Base-by-base conservation (phyloP, 1,140 invertebrate genomes). In the Rhynchophorus ferrugineus region DNA sequence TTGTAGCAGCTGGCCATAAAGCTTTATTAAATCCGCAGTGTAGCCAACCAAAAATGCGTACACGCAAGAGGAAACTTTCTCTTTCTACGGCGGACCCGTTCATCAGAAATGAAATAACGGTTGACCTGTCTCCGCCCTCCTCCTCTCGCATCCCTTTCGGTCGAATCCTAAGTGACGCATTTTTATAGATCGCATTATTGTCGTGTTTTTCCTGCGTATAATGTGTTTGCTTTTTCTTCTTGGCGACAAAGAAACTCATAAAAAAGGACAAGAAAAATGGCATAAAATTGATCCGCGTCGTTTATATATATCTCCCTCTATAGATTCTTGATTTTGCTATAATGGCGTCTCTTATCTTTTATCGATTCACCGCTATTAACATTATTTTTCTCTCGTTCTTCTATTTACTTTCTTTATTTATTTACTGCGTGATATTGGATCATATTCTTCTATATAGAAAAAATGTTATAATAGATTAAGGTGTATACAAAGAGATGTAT, bases 41-140 rank as follows among this genome's bases (percentile, higher is more conserved):
- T 13, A 44, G 42, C 42, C 11, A 11, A 24, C 8, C 42, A 24
- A 7, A n/a, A 44, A 44, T 20, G 21, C 42, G 42, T 44, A 44
- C 42, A 44, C 42, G 42, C 42, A 44, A 13, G 19, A 18, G 21
- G 24, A 44, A 44, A 44, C 2, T 24, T 29, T 44, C 8, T 44
- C n/a, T 44, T 39, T 39, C 11, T 29, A 5, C 13, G 5, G 42
- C 11, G n/a, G 24, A 44, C n/a, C 24, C 42, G 42, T 44, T 44
- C 42, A 44, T 44, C 42, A 44, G 42, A 44, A 44, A 44, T 44
- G n/a, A 44, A 44, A 44, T 44, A 29, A 44, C 24, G 42, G 42
- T 44, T 24, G 42, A 44, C 42, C 42, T 44, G 13, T 16, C n/a
- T n/a, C 39, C 9, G 14, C 11, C 11, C 42, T 44, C n/a, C 11